These are phyloP conservation scores for Entomobrya proxima DNA, from an alignment of 2,888 invertebrate species.

Conservation along the genomic window DNA sequence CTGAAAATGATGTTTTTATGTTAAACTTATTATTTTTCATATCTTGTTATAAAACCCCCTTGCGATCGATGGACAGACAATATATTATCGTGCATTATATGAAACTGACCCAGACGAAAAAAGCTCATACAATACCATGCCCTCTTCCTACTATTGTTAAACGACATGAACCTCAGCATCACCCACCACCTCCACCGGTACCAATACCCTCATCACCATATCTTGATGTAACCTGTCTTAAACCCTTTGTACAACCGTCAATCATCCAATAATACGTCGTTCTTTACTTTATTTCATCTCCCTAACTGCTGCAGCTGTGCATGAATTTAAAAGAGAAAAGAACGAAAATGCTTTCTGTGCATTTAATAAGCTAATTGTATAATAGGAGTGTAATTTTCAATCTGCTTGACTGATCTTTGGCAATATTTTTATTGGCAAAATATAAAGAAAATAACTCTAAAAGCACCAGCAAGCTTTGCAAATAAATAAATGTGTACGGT, in stretches of 20 bases:
- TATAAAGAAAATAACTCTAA: neutral
- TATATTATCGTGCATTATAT: conserved; percentile 10
- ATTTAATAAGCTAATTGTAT: conserved; percentile 58
- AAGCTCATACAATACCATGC: neutral
- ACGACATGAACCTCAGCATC: neutral
- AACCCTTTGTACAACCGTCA: conserved; percentile 53
- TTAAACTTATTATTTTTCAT: conserved; percentile 21
- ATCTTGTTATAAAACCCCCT: conserved; percentile 25
- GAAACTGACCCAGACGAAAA: conserved; percentile 47
- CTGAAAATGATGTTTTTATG: conserved; percentile 32
- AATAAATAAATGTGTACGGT: conserved; percentile 15
- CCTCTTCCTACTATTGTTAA: conserved; percentile 25
- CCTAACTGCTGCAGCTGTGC: neutral
- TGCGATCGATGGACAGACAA: conserved; percentile 1
- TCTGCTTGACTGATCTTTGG: conserved; percentile 52
- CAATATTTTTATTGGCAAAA: conserved; percentile 51
- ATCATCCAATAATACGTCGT: conserved; percentile 49
- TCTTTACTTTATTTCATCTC: conserved; percentile 25
- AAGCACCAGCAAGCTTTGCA: neutral
- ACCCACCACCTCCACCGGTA: conserved; percentile 23
- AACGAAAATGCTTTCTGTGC: neutral
- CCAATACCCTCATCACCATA: conserved; percentile 45
- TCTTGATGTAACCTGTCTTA: conserved; percentile 57
- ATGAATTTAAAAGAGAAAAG: conserved; percentile 1
- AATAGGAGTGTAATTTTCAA: conserved; percentile 55